Evolutionary conservation across 1,140 invertebrate genomes (phyloP).

Genomic region (Atopsyche davidsoni): DNA sequence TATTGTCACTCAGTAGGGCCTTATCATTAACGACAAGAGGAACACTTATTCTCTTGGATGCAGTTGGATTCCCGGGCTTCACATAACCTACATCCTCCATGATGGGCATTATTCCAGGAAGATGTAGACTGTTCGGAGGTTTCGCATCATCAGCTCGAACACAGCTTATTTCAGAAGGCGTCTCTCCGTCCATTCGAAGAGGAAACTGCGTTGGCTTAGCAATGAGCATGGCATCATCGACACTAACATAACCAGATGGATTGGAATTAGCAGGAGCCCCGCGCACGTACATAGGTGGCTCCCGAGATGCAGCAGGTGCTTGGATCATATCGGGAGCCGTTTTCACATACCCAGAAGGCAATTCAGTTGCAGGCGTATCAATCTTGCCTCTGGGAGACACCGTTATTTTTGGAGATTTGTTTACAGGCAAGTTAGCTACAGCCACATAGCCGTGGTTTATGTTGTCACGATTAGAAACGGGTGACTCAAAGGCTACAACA

Average conservation of each 20-base stretch:
- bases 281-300: background rate
- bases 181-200: background rate
- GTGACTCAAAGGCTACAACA: background rate
- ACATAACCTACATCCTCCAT: background rate
- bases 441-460: slow-evolving; percentile 2
- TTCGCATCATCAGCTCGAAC: too few species aligned
- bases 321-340: slow-evolving; percentile 8
- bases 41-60: too few species aligned
- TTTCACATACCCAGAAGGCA: slow-evolving; percentile 13
- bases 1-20: background rate
- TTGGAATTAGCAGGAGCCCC: background rate
- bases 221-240: slow-evolving; percentile 9
- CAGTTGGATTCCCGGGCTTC: too few species aligned
- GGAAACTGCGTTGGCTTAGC: background rate
- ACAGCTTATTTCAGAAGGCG: background rate
- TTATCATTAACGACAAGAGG: too few species aligned
- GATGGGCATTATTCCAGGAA: background rate
- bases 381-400: too few species aligned
- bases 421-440: background rate
- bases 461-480: background rate
- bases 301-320: background rate
- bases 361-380: background rate
- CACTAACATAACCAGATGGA: slow-evolving; percentile 16
- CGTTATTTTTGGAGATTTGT: background rate
- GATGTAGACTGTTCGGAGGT: too few species aligned